Conservation (phyloP, 2,888 invertebrate genomes). For the Brenthis hecate region DNA sequence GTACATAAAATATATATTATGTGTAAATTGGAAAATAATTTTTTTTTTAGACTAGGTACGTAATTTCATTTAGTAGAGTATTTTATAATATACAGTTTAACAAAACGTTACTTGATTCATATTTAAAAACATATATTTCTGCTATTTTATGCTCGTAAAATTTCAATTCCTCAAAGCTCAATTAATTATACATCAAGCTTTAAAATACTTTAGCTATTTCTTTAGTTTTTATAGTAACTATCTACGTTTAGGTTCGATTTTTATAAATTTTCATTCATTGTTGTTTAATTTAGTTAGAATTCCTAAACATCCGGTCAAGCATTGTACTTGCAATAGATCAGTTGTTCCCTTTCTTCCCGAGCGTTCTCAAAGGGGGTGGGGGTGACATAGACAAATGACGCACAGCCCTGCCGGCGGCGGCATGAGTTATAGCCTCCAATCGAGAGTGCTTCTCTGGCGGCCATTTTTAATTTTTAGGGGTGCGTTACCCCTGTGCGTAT, state of each 20-base stretch:
- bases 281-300: conserved; percentile 20
- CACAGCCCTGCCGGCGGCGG: conserved; percentile 70
- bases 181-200: no score
- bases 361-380: conserved; percentile 65
- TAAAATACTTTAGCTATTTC: no score
- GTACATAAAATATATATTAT: not conserved
- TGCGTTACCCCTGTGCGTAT: conserved; percentile 66
- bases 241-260: not conserved
- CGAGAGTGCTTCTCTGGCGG: conserved; percentile 73
- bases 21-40: not conserved
- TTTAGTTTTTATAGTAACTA: not conserved
- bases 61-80: no score
- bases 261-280: not conserved
- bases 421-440: conserved; percentile 78
- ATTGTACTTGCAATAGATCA: conserved; percentile 40
- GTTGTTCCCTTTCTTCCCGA: conserved; percentile 64
- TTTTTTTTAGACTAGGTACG: not conserved
- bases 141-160: no score
- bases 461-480: conserved; percentile 82
- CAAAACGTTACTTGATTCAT: no score
- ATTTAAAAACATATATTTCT: no score
- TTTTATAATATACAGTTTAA: no score
- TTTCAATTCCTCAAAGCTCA: no score
- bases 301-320: conserved; percentile 32
- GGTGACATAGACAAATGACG: conserved; percentile 78